Base-by-base conservation (phyloP, 1,140 invertebrate genomes). In the Bilobella aurantiaca region DNA sequence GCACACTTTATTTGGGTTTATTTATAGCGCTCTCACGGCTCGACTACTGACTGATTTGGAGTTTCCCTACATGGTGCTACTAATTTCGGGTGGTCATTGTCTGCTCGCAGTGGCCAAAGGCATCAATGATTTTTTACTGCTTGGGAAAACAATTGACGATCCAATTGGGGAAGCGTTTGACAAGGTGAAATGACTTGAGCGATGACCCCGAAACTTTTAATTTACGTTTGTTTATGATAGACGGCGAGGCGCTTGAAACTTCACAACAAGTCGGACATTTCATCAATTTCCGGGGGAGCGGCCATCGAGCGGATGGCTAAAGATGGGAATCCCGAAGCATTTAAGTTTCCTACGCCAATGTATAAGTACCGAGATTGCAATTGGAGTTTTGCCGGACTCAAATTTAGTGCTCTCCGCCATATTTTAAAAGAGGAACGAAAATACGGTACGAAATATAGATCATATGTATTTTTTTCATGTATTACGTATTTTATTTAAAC, bases 81-180 rank as follows among this genome's bases (percentile, higher is more conserved):
- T 98, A 1, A 86, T 94, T 66, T 97, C 93, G 74, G 93, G 93
- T 63, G 94, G 94, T 8, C 93, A 98, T 76, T 89, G 89, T 78
- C 79, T 96, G 57, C 74, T 98, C 62, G 85, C 86, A 42, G 74
- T 96, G 21, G 92, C 86, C 1, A 80, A 86, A 75, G 82, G 81
- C 75, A 81, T 93, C 23, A 81, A 89, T 66, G 81, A 89, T 42
- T 94, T 94, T 80, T 77, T 85, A 14, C 76, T 93, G 42, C 79
- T 97, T 14, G 94, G 94, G 3, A 78, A 85, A 68, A 83, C 82
- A 37, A 68, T 87, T 23, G 92, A 42, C 34, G 86, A 90, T 81
- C 84, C 94, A 56, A 93, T 93, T 28, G 96, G 96, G 58, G 92
- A 96, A 81, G 82, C 86, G 2, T 84, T 93, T 72, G 93, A 97